phyloP scores from a whole-genome alignment of 1,140 invertebrate species.

The Aphelenchoides fujianensis region DNA sequence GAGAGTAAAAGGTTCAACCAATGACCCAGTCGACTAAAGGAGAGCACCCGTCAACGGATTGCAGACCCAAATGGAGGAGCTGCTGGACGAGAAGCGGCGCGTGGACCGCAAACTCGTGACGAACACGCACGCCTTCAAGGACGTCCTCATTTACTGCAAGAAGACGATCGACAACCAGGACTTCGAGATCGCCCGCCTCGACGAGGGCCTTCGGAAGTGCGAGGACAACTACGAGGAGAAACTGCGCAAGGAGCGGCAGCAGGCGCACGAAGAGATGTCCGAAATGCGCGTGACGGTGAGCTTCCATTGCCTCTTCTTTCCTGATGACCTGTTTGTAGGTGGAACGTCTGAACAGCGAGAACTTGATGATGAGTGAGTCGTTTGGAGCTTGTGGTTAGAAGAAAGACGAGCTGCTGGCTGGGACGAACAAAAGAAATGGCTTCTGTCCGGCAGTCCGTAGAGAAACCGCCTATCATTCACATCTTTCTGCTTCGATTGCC shows the following conservation, averaged over 20 bases:
- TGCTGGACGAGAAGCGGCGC: constrained; percentile 21
- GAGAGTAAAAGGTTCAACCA: too few species aligned
- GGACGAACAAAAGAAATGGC: not conserved
- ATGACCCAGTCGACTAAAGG: too few species aligned
- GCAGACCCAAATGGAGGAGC: constrained; percentile 22
- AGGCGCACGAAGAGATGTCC: constrained; percentile 39
- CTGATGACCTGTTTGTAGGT: constrained; percentile 3
- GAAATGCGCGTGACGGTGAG: constrained; percentile 30
- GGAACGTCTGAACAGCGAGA: constrained; percentile 34
- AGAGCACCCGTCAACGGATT: too few species aligned
- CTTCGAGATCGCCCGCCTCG: constrained; percentile 34
- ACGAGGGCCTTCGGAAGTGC: constrained; percentile 18
- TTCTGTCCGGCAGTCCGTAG: too few species aligned
- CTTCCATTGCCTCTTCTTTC: not conserved
- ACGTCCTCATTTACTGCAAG: constrained; percentile 47
- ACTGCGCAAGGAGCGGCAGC: constrained; percentile 18
- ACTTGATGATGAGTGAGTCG: constrained; percentile 42
- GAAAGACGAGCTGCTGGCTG: too few species aligned
- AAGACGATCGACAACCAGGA: constrained; percentile 43
- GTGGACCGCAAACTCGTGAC: constrained; percentile 23
- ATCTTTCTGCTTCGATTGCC: constrained; percentile 11
- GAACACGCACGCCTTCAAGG: constrained; percentile 34
- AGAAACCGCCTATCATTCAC: too few species aligned
- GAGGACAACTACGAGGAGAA: constrained; percentile 30
- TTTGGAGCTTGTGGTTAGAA: not conserved